phyloP scores from a whole-genome alignment of 2,888 invertebrate species.

The Hedya salicella region DNA sequence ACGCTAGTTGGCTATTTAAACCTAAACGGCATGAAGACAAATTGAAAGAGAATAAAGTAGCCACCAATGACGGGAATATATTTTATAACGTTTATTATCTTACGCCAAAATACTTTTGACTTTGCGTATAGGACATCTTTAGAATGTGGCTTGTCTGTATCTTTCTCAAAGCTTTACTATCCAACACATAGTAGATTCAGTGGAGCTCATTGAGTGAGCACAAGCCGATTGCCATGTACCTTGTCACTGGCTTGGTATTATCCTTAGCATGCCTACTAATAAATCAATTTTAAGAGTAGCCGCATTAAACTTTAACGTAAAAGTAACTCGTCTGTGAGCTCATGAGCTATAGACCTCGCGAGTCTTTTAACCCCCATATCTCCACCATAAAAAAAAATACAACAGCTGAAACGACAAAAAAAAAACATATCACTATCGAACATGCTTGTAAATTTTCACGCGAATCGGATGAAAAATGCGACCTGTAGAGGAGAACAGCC shows the following conservation, averaged over 20 bases:
- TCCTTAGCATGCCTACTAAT: neutral
- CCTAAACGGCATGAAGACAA: slow-evolving; percentile 6
- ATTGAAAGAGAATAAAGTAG: neutral
- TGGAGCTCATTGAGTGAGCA: neutral
- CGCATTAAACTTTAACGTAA: neutral
- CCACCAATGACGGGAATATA: neutral
- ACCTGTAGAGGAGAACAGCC: too few relatives aligned
- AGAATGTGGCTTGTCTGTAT: neutral
- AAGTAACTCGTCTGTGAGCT: neutral
- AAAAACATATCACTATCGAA: too few relatives aligned
- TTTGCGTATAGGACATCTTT: neutral
- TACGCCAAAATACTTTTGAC: neutral
- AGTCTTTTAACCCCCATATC: too few relatives aligned
- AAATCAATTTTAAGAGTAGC: neutral
- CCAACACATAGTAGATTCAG: neutral
- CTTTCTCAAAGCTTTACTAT: neutral
- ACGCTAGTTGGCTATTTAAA: slow-evolving; percentile 17
- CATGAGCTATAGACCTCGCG: too few relatives aligned
- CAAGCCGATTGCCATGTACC: neutral
- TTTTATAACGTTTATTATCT: neutral
- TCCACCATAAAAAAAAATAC: too few relatives aligned
- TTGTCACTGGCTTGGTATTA: neutral
- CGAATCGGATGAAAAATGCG: too few relatives aligned
- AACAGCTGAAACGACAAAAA: too few relatives aligned
- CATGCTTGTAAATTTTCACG: too few relatives aligned